phyloP scores from a whole-genome alignment of 2,113 vertebrate genomes.

The Syngnathoides biaculeatus region DNA sequence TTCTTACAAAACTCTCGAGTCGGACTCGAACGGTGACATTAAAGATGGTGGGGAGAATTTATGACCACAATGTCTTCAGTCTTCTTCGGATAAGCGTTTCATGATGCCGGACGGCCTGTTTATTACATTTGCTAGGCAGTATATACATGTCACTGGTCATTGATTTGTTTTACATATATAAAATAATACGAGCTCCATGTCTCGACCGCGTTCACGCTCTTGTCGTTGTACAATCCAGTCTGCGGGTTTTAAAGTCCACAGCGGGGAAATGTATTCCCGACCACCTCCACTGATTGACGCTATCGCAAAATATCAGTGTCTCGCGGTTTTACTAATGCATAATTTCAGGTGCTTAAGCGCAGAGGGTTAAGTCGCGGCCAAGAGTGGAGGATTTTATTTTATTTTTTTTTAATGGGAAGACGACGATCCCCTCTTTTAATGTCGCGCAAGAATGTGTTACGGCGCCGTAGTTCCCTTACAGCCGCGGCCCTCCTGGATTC shows the following conservation, averaged over 20 bases:
- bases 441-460: constrained; percentile 74
- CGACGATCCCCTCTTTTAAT: constrained; percentile 47
- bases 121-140: not conserved
- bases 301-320: constrained; percentile 9
- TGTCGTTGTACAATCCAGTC: constrained; percentile 39
- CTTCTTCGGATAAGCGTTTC: not conserved
- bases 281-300: constrained; percentile 8
- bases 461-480: constrained; percentile 85
- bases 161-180: not conserved
- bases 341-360: constrained; percentile 14
- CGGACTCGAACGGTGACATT: not conserved
- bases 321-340: constrained; percentile 16
- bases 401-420: constrained; percentile 37
- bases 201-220: constrained; percentile 34
- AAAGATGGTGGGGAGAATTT: not conserved
- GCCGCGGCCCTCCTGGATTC: constrained; percentile 85
- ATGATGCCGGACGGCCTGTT: not conserved
- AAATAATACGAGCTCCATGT: not conserved
- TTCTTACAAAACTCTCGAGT: not conserved
- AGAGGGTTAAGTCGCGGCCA: constrained; percentile 43
- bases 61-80: not conserved
- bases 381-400: constrained; percentile 13
- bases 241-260: constrained; percentile 40
- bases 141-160: not conserved
- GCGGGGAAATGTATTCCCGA: constrained; percentile 23